Evolutionary conservation across 2,888 invertebrate genomes (phyloP).

Genomic region (Melitaea athalia): DNA sequence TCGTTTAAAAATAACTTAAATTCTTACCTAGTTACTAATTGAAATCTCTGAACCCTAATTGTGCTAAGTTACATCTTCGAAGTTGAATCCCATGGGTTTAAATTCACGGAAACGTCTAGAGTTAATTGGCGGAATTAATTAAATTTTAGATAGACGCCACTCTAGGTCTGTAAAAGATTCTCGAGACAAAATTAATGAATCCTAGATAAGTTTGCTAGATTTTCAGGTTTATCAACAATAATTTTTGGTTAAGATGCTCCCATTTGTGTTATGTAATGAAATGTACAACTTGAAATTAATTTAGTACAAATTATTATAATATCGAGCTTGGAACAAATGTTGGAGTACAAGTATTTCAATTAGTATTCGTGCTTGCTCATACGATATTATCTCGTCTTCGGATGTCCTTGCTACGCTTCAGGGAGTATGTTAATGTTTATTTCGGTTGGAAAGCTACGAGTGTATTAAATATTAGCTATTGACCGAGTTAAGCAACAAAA

Average conservation of each 20-base stretch:
- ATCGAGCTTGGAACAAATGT: no score
- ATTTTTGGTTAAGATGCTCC: conserved; percentile 1
- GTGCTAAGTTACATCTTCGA: conserved; percentile 2
- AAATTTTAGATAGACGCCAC: conserved; percentile 27
- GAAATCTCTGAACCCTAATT: neutral
- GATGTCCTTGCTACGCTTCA: no score
- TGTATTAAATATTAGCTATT: no score
- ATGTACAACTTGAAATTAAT: neutral
- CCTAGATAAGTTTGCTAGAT: conserved; percentile 9
- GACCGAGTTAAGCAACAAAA: no score
- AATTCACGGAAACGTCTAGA: conserved; percentile 17
- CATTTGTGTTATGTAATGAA: neutral
- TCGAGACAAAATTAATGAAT: conserved; percentile 30
- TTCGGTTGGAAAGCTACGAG: no score
- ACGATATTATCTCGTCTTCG: no score
- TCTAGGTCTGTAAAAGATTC: conserved; percentile 23
- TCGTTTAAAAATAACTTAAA: neutral
- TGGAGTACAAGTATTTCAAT: no score
- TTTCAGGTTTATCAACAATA: neutral
- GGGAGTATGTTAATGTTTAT: no score
- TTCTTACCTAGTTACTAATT: neutral
- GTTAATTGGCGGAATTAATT: conserved; percentile 36
- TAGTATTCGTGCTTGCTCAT: no score
- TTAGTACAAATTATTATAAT: neutral
- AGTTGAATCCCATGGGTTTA: conserved; percentile 8